Percentiles rank a stretch among this genome's conserved stretches.
phyloP scores from a whole-genome alignment of 2,888 invertebrate genomes.

The Operophtera brumata region DNA sequence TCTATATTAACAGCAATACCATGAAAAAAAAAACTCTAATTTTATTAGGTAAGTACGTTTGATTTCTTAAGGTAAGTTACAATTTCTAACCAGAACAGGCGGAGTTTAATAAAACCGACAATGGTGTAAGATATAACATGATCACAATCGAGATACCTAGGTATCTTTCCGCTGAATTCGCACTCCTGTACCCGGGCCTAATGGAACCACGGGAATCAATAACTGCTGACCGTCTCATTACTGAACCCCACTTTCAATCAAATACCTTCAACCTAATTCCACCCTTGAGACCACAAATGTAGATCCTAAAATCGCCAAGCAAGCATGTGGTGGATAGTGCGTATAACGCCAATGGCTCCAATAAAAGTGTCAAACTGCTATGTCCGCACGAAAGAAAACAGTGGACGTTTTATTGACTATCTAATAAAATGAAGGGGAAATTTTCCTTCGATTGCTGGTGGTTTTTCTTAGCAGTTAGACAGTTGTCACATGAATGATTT shows the following conservation, averaged over 20 bases:
- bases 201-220: constrained; percentile 67
- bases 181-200: constrained; percentile 37
- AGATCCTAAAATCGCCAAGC: constrained; percentile 12
- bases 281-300: constrained; percentile 32
- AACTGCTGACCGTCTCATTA: constrained; percentile 78
- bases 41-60: too few relatives aligned
- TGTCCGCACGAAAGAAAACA: constrained; percentile 60
- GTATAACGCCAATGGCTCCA: constrained; percentile 21
- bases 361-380: constrained; percentile 43
- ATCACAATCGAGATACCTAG: constrained; percentile 35
- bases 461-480: neutral
- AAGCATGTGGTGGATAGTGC: constrained; percentile 15
- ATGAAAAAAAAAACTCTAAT: too few relatives aligned
- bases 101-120: constrained; percentile 18
- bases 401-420: constrained; percentile 62
- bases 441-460: constrained; percentile 24
- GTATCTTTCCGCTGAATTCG: constrained; percentile 34
- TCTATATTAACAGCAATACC: too few relatives aligned
- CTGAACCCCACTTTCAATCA: constrained; percentile 68
- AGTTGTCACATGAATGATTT: neutral
- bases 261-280: constrained; percentile 36
- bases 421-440: constrained; percentile 59
- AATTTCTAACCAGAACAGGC: constrained; percentile 4
- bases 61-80: too few relatives aligned
- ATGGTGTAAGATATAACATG: constrained; percentile 31